Conservation (phyloP, 2,888 invertebrate genomes). For the Allophyes oxyacanthae region DNA sequence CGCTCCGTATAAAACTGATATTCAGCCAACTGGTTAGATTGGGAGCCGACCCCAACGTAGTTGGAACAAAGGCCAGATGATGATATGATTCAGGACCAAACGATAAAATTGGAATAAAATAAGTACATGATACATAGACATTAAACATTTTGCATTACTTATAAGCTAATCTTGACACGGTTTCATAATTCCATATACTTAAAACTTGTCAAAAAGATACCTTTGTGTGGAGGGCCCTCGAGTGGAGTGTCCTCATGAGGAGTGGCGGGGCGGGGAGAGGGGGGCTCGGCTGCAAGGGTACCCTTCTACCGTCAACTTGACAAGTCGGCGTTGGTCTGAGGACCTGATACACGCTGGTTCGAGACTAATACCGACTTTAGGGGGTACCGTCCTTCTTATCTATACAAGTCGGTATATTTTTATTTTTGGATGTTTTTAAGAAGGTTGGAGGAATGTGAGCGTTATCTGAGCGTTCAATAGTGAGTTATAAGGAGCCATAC, state of each 20-base stretch:
- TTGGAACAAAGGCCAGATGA: no score
- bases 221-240: conserved; percentile 65
- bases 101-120: no score
- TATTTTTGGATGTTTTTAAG: conserved; percentile 21
- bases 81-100: no score
- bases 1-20: no score
- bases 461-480: background rate
- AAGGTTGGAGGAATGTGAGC: background rate
- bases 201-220: conserved; percentile 79
- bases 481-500: background rate
- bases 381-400: conserved; percentile 69
- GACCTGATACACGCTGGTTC: conserved; percentile 74
- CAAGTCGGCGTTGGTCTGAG: conserved; percentile 80
- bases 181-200: conserved; percentile 55
- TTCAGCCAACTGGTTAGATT: no score
- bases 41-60: no score
- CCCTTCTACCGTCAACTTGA: conserved; percentile 80
- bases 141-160: conserved; percentile 14
- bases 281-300: conserved; percentile 68
- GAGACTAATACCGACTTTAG: conserved; percentile 86
- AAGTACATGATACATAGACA: background rate
- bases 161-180: conserved; percentile 64
- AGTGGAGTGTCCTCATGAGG: conserved; percentile 48
- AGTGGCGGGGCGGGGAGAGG: conserved; percentile 47
- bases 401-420: conserved; percentile 36